A percentile compares a stretch with the other conserved stretches of the same genome.
These are phyloP conservation scores for Mythimna impura DNA, from an alignment of 2,888 invertebrate genomes.

Conservation along the genomic window DNA sequence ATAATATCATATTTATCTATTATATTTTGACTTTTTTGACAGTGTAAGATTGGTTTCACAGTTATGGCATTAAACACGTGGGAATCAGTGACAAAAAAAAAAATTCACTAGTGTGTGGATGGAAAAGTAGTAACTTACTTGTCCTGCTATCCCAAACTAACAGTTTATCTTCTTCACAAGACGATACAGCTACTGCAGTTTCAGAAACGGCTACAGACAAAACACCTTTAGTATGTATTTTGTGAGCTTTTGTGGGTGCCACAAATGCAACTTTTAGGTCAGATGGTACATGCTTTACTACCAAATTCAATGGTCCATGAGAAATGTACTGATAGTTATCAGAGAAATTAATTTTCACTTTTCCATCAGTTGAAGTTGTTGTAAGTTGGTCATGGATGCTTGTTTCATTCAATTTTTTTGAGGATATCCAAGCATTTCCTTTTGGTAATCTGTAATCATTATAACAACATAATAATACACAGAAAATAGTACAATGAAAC, in stretches of 20 bases:
- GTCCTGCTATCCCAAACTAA: conserved; percentile 92
- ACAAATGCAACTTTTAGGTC: conserved; percentile 87
- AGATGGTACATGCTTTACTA: conserved; percentile 83
- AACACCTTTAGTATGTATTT: conserved; percentile 88
- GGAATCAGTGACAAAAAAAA: too few species aligned
- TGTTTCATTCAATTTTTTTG: conserved; percentile 82
- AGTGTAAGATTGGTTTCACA: neutral
- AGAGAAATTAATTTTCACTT: conserved; percentile 82
- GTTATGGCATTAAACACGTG: neutral
- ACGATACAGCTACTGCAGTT: conserved; percentile 91
- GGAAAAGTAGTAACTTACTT: conserved; percentile 77
- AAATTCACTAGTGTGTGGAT: neutral
- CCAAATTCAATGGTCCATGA: conserved; percentile 81
- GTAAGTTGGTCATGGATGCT: conserved; percentile 84
- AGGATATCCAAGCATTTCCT: conserved; percentile 87
- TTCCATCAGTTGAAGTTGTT: conserved; percentile 81
- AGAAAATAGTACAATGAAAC: neutral
- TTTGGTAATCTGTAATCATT: conserved; percentile 81
- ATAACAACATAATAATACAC: neutral
- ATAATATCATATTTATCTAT: neutral
- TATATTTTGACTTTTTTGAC: neutral
- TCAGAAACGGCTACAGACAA: conserved; percentile 90
- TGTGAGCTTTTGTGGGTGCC: conserved; percentile 86
- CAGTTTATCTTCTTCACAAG: conserved; percentile 90
- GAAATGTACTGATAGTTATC: conserved; percentile 84